Conservation (phyloP, 2,888 invertebrate species). For the Machimus rusticus region DNA sequence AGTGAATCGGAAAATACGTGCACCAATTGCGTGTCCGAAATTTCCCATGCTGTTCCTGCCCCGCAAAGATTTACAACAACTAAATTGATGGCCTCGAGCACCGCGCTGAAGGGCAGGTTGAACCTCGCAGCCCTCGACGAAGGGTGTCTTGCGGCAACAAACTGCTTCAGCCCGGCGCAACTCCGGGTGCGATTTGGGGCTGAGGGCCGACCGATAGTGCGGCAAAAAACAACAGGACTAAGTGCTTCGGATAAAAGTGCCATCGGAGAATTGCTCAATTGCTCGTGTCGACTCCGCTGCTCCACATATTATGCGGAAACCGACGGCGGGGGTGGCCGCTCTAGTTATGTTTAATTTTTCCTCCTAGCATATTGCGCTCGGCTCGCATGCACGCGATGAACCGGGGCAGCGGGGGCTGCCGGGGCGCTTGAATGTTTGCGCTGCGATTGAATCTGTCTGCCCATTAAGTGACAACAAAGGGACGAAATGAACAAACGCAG, state of each 20-base stretch:
- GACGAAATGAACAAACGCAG: constrained; percentile 27
- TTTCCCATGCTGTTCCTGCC: background rate
- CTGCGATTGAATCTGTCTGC: constrained; percentile 32
- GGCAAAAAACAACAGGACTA: constrained; percentile 42
- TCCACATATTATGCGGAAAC: background rate
- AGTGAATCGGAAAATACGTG: background rate
- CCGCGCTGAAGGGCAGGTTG: background rate
- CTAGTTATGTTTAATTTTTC: constrained; percentile 30
- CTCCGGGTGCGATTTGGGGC: background rate
- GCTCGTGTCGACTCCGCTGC: constrained; percentile 32
- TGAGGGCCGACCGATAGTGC: background rate
- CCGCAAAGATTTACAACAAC: background rate
- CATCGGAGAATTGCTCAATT: constrained; percentile 45
- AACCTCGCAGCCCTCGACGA: background rate
- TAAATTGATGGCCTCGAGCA: constrained; percentile 4
- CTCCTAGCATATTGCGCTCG: background rate
- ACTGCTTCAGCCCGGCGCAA: background rate
- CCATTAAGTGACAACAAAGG: constrained; percentile 43
- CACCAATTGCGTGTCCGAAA: no score
- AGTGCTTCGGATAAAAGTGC: constrained; percentile 43
- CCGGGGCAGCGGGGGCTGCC: background rate
- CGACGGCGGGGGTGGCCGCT: background rate
- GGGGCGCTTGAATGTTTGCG: constrained; percentile 12
- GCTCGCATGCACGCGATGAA: background rate
- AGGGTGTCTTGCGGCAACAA: background rate